Evolutionary conservation across 2,797 vertebrate genomes (phyloP), one percentile per base, ranked within the genome.

Genomic region (Karalla daura): DNA sequence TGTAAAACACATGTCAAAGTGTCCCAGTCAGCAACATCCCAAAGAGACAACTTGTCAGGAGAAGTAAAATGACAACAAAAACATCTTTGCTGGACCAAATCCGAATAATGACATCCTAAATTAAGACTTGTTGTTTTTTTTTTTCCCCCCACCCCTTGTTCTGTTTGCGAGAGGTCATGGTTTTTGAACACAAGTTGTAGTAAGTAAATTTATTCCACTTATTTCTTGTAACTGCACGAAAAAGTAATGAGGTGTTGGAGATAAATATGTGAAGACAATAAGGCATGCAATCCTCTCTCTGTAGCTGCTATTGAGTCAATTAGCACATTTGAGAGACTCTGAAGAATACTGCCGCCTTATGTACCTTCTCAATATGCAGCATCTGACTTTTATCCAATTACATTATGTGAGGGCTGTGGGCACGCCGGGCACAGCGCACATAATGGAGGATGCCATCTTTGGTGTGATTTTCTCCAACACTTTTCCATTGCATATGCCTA

Each of bases 31-130:
- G 56, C 17, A 63, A 72, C 63, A 75, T 83, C 64, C 59, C 69
- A 33, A 81, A 41, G 87, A 84, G 88, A 86, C 77, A 75, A 78
- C 75, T 85, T 90, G 89, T 89, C 89, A 90, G 60, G 82, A 63
- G 65, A 76, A 88, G 80, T 74, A 81, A 84, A 85, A 76, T 76
- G 85, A 88, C 87, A 89, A 89, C 85, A 91, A 87, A 86, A 87
- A 90, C 85, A 90, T 90, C 85, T 87, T 85, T 81, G 73, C 86
- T 86, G 76, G 80, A 89, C 89, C 88, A 86, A 88, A 91, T 88
- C 83, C 81, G 63, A 84, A 82, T 81, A 89, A 90, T 74, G 80
- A 63, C 83, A 81, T 86, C 89, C 83, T 76, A 80, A 86, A 88
- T 89, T 83, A 76, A 87, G 81, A 81, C 64, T 62, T 43, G 55